Evolutionary conservation across 2,888 invertebrate species (phyloP), one percentile per base, ranked within the genome.

Genomic region (Apamea crenata): DNA sequence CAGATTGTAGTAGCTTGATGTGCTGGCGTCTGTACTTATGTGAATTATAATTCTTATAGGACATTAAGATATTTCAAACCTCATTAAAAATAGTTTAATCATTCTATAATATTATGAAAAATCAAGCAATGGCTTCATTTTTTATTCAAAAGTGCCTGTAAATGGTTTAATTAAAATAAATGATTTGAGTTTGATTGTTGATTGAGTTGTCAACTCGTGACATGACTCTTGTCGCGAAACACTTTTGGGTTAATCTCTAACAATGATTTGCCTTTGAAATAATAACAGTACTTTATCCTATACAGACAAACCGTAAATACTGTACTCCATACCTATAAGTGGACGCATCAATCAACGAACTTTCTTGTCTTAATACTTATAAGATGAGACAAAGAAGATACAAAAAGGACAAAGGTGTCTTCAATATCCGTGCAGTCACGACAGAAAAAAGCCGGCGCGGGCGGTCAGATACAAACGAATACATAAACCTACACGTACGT

Each of bases 271-370:
- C 50, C 61, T 56, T 66, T 6, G 2, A 72, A 77, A 73, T 29
- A 32, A 25, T 61, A 80, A 80, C 83, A 74, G 76, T 80, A 78
- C 18, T 36, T 36, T 56, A 61, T 21, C 25, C 40, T 65, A n/a
- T 18, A 78, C 59, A 74, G 76, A 72, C n/a, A 59, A 69, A 40
- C 32, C 6, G 18, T 63, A 36, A 44, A 69, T 18, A 47, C 70
- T 67, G 18, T 67, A 36, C 40, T 53, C 88, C 81, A 3, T n/a
- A n/a, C n/a, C n/a, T 80, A 84, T 81, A 73, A 70, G 56, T n/a
- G 36, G 12, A 63, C 50, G 4, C 74, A 86, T 85, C 53, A 66
- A 80, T 86, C 88, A 83, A 69, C n/a, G 75, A 77, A 72, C 69
- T 29, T 65, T 75, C 56, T 78, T 80, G 61, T 47, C 68, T 67